Evolutionary conservation across 2,797 vertebrate genomes (phyloP).

Genomic region (Leucoraja ocellata): DNA sequence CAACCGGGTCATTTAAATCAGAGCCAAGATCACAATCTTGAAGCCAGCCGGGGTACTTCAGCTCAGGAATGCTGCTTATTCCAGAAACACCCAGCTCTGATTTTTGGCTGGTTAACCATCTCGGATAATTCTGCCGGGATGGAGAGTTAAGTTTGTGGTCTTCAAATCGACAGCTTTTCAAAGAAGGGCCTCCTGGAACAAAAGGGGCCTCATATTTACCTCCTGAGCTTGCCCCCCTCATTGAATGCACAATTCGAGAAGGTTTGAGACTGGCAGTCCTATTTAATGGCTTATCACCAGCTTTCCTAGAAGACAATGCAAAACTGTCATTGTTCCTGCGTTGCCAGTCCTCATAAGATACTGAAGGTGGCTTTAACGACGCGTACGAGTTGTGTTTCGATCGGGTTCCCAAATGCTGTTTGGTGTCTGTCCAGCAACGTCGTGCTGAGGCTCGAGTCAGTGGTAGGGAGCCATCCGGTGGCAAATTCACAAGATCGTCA

Average conservation of each 20-base stretch:
- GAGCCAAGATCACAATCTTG: conserved; percentile 48
- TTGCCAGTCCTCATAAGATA: conserved; percentile 37
- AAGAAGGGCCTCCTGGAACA: neutral
- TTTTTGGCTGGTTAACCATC: conserved; percentile 68
- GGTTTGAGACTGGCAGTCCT: neutral
- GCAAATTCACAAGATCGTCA: conserved; percentile 71
- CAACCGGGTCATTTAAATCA: conserved; percentile 41
- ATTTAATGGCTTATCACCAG: neutral
- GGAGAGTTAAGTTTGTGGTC: conserved; percentile 23
- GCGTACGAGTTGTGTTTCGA: conserved; percentile 16
- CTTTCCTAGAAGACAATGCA: neutral
- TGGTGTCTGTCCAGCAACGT: conserved; percentile 43
- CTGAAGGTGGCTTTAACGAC: conserved; percentile 36
- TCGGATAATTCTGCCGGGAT: conserved; percentile 55
- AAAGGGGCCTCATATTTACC: neutral
- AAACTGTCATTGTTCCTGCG: conserved; percentile 5
- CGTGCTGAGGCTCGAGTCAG: conserved; percentile 55
- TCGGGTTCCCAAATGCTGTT: neutral
- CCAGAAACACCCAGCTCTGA: conserved; percentile 62
- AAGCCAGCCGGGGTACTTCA: conserved; percentile 62
- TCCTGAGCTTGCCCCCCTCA: neutral
- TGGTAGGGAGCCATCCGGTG: conserved; percentile 68
- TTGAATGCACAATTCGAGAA: neutral
- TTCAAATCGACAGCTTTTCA: conserved; percentile 39
- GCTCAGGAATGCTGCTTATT: conserved; percentile 60